Percentiles rank a stretch among this genome's conserved stretches.
phyloP scores from a whole-genome alignment of 1,140 invertebrate species.

The Drosophila micromelanica region DNA sequence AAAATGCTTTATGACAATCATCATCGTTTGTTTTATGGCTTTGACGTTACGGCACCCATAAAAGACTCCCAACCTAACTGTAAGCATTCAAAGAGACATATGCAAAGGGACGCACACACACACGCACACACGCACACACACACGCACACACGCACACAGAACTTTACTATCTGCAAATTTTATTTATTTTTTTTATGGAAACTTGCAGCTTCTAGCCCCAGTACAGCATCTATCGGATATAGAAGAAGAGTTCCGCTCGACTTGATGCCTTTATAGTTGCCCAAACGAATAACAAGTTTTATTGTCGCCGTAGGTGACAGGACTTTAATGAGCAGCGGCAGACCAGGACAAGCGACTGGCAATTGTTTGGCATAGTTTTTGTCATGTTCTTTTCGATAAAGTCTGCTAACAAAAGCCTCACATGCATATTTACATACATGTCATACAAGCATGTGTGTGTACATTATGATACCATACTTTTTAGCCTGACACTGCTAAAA shows the following conservation, averaged over 20 bases:
- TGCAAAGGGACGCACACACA: constrained; percentile 24
- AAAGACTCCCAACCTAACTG: constrained; percentile 7
- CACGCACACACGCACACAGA: constrained; percentile 36
- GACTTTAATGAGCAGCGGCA: constrained; percentile 40
- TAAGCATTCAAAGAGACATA: neutral
- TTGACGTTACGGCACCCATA: constrained; percentile 24
- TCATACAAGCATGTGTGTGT: neutral
- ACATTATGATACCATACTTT: constrained; percentile 2
- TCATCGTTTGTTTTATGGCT: constrained; percentile 63
- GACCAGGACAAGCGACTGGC: constrained; percentile 1
- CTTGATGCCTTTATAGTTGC: constrained; percentile 32
- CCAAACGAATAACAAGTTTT: constrained; percentile 28
- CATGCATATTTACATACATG: constrained; percentile 1
- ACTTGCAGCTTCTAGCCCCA: constrained; percentile 3
- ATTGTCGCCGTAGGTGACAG: constrained; percentile 33
- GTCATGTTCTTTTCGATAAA: constrained; percentile 10
- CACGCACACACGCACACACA: constrained; percentile 12
- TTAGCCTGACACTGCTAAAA: constrained; percentile 34
- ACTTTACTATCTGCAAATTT: constrained; percentile 74
- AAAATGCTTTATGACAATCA: constrained; percentile 41
- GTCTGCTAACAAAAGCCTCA: constrained; percentile 27
- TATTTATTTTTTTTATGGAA: constrained; percentile 44
- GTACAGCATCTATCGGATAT: constrained; percentile 28
- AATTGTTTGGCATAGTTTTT: constrained; percentile 38
- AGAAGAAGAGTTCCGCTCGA: constrained; percentile 31